Conservation (phyloP, 2,113 vertebrate genomes). For the Caranx melampygus region DNA sequence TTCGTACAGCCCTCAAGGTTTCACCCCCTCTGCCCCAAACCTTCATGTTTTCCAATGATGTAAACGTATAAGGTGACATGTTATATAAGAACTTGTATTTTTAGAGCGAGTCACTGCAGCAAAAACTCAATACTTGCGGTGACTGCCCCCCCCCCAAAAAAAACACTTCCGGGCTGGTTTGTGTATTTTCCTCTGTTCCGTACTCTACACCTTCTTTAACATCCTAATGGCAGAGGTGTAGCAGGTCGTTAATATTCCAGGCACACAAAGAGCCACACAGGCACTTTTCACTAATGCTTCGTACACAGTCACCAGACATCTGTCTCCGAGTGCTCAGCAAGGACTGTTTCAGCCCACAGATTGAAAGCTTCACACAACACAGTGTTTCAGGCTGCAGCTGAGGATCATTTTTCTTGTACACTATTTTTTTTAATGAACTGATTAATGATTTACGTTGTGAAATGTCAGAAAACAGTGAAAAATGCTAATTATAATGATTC, state of each 20-base stretch:
- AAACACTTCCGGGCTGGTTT: slow-evolving; percentile 3
- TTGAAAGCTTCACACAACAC: slow-evolving; percentile 20
- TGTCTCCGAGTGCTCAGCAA: slow-evolving; percentile 42
- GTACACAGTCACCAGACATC: slow-evolving; percentile 62
- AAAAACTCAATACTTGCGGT: neutral
- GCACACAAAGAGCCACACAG: slow-evolving; percentile 71
- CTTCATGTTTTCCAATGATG: slow-evolving; percentile 59
- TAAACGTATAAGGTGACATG: slow-evolving; percentile 37
- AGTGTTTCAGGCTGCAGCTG: neutral
- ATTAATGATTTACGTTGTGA: neutral
- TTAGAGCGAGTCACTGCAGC: slow-evolving; percentile 27
- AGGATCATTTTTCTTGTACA: neutral
- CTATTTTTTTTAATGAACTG: neutral
- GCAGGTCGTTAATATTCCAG: slow-evolving; percentile 75
- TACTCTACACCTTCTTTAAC: slow-evolving; percentile 17
- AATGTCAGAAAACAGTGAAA: neutral
- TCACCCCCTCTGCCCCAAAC: neutral
- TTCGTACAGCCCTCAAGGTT: neutral
- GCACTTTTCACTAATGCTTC: slow-evolving; percentile 70
- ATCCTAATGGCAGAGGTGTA: slow-evolving; percentile 65
- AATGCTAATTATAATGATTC: neutral
- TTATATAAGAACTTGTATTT: slow-evolving; percentile 54
- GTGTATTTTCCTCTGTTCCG: slow-evolving; percentile 33
- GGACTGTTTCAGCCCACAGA: slow-evolving; percentile 20
- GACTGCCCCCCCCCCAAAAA: slow-evolving; percentile 1